Percentiles rank a stretch among this genome's conserved stretches.
Evolutionary conservation across 2,888 invertebrate species (phyloP).

Genomic region (Iphiclides podalirius): DNA sequence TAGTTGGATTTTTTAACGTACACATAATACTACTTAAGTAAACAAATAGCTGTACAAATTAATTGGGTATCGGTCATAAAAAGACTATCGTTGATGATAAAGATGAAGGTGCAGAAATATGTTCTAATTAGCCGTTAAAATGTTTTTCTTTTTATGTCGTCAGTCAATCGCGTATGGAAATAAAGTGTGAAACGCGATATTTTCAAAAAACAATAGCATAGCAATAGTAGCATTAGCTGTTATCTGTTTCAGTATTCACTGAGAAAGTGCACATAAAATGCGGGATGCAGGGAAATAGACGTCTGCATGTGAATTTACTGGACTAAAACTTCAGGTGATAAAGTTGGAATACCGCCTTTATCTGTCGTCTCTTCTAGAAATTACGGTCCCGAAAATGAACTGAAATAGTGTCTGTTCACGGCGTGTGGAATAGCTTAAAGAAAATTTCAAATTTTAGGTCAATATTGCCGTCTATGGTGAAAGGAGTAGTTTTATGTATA

Average conservation of each 20-base stretch:
- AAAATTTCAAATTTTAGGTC: not conserved
- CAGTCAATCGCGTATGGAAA: no score
- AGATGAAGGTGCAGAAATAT: no score
- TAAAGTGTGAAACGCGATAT: no score
- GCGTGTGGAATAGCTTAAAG: conserved; percentile 3
- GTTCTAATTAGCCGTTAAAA: no score
- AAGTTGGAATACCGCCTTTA: conserved; percentile 22
- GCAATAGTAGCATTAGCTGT: not conserved
- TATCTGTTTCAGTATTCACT: not conserved
- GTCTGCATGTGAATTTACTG: conserved; percentile 16
- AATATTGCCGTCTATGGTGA: not conserved
- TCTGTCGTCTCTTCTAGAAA: conserved; percentile 12
- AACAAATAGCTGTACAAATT: no score
- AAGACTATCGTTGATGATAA: no score
- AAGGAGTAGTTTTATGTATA: not conserved
- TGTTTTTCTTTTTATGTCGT: no score
- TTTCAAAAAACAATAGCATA: no score
- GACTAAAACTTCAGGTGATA: conserved; percentile 18
- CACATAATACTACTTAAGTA: no score
- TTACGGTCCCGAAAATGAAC: conserved; percentile 17
- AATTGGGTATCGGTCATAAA: no score
- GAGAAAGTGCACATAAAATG: conserved; percentile 10
- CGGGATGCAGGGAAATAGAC: conserved; percentile 15
- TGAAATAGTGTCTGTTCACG: conserved; percentile 9
- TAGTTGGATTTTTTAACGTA: no score